A percentile compares a stretch with the other conserved stretches of the same genome.
Evolutionary conservation across 2,113 vertebrate species (phyloP).

Genomic region (Phocoena sinus): DNA sequence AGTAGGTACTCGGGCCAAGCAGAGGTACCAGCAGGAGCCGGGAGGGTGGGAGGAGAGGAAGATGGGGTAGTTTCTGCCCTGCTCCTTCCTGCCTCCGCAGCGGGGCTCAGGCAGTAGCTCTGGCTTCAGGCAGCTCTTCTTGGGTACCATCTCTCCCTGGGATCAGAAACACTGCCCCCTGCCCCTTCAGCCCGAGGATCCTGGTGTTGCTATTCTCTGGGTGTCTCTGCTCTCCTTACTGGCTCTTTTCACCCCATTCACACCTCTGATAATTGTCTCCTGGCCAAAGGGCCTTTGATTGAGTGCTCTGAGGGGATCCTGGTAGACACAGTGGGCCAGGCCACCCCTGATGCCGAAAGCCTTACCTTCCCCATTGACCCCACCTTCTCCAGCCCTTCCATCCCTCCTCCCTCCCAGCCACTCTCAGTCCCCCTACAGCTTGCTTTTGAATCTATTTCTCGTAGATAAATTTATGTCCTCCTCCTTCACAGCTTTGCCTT

Average conservation of each 20-base stretch:
- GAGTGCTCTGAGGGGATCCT: not conserved
- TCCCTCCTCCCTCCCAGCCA: too few relatives aligned
- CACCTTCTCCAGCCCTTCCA: accelerated
- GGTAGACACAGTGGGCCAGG: not conserved
- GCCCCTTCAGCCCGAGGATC: not conserved
- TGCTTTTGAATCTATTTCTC: not conserved
- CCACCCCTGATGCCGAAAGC: not conserved
- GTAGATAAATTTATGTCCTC: not conserved
- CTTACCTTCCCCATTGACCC: too few relatives aligned
- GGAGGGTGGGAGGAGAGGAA: too few relatives aligned
- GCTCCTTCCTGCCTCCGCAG: not conserved
- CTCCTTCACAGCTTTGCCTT: not conserved
- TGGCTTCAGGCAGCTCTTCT: not conserved
- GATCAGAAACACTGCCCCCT: not conserved
- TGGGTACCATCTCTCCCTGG: not conserved
- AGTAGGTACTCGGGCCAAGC: accelerated
- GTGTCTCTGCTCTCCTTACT: not conserved
- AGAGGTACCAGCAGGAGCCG: not conserved
- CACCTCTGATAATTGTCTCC: not conserved
- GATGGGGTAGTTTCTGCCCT: not conserved
- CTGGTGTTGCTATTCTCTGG: not conserved
- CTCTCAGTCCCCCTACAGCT: not conserved
- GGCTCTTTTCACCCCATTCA: not conserved
- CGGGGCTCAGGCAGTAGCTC: not conserved
- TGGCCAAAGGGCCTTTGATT: not conserved